Percentiles rank a stretch among this genome's conserved stretches.
Conservation (phyloP, 2,888 invertebrate species). For the Torymus aiolomorphi region DNA sequence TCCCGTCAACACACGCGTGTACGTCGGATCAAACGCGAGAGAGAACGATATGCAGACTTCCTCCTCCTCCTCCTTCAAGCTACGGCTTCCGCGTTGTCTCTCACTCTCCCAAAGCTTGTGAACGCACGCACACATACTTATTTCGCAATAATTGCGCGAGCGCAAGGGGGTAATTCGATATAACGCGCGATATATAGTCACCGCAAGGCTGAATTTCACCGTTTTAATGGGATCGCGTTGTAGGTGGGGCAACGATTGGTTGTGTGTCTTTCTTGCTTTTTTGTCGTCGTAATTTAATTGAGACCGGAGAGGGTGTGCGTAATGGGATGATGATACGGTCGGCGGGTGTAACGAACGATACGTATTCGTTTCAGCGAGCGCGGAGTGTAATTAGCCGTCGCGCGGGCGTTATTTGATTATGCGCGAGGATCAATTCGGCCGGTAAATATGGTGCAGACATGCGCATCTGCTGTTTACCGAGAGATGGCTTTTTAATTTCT, state of each 20-base stretch:
- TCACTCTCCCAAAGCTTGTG: no score
- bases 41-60: background rate
- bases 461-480: no score
- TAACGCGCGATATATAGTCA: background rate
- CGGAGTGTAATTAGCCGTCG: no score
- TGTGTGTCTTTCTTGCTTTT: background rate
- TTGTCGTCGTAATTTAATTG: background rate
- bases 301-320: no score
- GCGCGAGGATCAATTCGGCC: no score
- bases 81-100: constrained; percentile 43
- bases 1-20: constrained; percentile 29
- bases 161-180: constrained; percentile 19
- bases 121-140: background rate
- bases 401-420: no score
- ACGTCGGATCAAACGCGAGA: constrained; percentile 21
- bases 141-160: constrained; percentile 26
- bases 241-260: background rate
- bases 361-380: no score
- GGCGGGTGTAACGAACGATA: no score
- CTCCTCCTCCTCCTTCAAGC: constrained; percentile 2
- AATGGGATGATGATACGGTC: no score
- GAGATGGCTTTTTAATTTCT: no score
- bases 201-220: constrained; percentile 17
- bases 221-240: constrained; percentile 35
- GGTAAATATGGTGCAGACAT: no score